Base-by-base conservation (phyloP, 2,797 vertebrate genomes). In the Discoglossus pictus region DNA sequence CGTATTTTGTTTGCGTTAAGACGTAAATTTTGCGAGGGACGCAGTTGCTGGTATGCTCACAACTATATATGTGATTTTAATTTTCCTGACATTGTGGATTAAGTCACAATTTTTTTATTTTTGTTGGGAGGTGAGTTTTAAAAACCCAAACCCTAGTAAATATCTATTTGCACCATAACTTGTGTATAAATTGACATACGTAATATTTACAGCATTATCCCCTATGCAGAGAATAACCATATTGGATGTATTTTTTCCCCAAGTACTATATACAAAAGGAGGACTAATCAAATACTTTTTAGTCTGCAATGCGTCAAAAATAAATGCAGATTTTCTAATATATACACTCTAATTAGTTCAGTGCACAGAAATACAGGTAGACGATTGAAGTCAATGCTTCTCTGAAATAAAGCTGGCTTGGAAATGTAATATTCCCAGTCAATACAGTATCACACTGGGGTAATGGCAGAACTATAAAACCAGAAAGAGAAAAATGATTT, bases 301-400 rank as follows among this genome's bases (percentile, higher is more conserved):
- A 23, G n/a, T 50, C 23, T 50, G 46, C 46, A 50, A 25, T 50
- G 46, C 21, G 46, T 50, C 46, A 50, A 50, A 50, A 50, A 50
- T 21, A 50, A 12, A 50, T 13, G 21, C 12, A 24, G 46, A 27
- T 25, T 50, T 50, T 13, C 23, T n/a, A 50, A n/a, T 25, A 12
- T 50, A 50, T 25, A 50, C 27, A 50, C 21, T 27, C 11, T 50
- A 50, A 50, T 50, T 50, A 50, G 23, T 50, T 50, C 12, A 27
- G 13, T 7, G 46, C 46, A 50, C 24, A 50, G 10, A 31, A 31
- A 31, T 31, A 31, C 35, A 36, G 2, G 11, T 36, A 36, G 5
- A 36, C 4, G 6, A 36, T 11, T 36, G 6, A 31, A 31, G 27
- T 12, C 35, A 7, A 21, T 47, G 11, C 20, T 47, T 18, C 18